These are phyloP conservation scores for Porites lobata DNA, from an alignment of 92 coral and sea anemone genomes.

Conservation along the genomic window DNA sequence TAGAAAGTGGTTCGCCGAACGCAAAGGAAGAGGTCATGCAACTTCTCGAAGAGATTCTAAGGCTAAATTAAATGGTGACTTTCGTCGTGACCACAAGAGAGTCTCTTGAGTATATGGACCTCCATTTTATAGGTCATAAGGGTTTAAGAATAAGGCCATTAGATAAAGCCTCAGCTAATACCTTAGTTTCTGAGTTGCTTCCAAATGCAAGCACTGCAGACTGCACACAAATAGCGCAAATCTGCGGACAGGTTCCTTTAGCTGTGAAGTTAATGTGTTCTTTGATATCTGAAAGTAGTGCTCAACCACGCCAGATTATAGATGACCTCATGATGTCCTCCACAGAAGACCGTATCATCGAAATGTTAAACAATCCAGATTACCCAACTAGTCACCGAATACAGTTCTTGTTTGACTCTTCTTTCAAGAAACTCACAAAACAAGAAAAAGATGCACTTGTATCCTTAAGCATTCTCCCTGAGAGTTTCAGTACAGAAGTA, in stretches of 20 bases:
- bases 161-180: background rate
- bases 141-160: background rate
- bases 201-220: background rate
- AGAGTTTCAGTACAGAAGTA: background rate
- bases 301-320: background rate
- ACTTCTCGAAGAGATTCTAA: background rate
- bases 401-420: background rate
- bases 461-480: background rate
- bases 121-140: background rate
- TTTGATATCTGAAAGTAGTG: background rate
- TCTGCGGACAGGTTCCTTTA: background rate
- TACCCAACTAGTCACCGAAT: background rate
- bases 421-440: background rate
- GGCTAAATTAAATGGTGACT: background rate
- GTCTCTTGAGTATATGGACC: background rate
- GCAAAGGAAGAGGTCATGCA: background rate
- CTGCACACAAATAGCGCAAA: background rate
- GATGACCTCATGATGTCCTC: background rate
- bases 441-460: background rate
- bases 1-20: background rate
- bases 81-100: background rate
- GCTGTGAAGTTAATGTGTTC: background rate
- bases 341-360: background rate
- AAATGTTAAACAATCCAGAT: background rate
- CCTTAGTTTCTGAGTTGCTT: background rate